Evolutionary conservation across 2,113 vertebrate species (phyloP), one percentile per base, ranked within the genome.

Genomic region (Ictalurus punctatus): DNA sequence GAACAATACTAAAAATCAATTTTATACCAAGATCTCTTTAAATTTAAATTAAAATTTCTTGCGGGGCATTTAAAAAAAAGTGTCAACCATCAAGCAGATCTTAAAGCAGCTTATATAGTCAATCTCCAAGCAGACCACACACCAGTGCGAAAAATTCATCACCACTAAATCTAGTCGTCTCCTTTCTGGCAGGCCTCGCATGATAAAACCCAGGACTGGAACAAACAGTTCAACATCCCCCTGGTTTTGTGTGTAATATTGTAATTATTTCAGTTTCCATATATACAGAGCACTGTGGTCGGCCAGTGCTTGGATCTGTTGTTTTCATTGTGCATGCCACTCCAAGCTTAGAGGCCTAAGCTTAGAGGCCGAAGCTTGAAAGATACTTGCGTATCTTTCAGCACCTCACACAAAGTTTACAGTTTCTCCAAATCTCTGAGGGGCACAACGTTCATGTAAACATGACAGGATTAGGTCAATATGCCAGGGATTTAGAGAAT

Each of bases 181-280:
- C 37, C 56, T 89, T 71, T 54, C 48, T 85, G 71, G 19, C 73
- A 81, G 73, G 67, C 80, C 83, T 80, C 86, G 84, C 71, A 80
- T 88, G 90, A 89, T 73, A 86, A 91, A 73, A 88, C 63, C 83
- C 84, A 90, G 80, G 10, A 44, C 67, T 73, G 85, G 58, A 48
- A 84, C 82, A 90, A 92, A 93, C 91, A 87, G 74, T 83, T 74
- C 37, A 61, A 59, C 86, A 73, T 40, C 86, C 84, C 13, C 27
- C 34, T 25, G 58, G 73, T 40, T 71, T 69, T 71, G 69, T 30
- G 37, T 89, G 71, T 78, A 88, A 88, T 84, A 93, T 90, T 85
- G 85, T 89, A 82, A 91, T 89, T 88, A 90, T 85, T 86, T 89
- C 23, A 90, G 85, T 91, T 92, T 91, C 88, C 91, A 93, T 90